These are phyloP conservation scores for Cottoperca gobio DNA, from an alignment of 2,797 vertebrate genomes.

Conservation along the genomic window DNA sequence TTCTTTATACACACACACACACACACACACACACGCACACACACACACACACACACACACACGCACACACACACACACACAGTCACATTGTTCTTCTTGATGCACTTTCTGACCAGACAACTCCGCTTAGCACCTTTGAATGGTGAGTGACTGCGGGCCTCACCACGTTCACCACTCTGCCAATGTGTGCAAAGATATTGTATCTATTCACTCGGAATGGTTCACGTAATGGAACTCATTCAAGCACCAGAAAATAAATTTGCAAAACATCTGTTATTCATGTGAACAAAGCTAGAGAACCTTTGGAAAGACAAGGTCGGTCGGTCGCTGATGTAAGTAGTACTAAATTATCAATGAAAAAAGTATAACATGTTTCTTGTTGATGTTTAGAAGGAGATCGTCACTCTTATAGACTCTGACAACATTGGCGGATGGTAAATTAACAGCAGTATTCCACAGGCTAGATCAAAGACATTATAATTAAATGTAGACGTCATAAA, in stretches of 20 bases:
- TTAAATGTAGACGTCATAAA: conserved; percentile 42
- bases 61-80: background rate
- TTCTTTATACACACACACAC: background rate
- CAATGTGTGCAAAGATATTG: conserved; percentile 29
- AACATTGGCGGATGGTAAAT: conserved; percentile 8
- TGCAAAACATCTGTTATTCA: too few relatives aligned
- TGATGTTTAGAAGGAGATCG: conserved; percentile 9
- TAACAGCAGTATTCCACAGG: conserved; percentile 19
- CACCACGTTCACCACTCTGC: background rate
- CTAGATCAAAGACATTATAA: conserved; percentile 23
- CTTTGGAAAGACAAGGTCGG: background rate
- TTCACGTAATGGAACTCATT: conserved; percentile 16
- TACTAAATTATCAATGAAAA: background rate
- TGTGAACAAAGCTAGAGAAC: background rate
- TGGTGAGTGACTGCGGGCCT: conserved; percentile 25
- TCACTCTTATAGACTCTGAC: conserved; percentile 14
- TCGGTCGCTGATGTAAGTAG: background rate
- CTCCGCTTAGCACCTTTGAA: conserved; percentile 51
- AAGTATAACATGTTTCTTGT: background rate
- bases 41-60: too few relatives aligned
- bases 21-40: background rate
- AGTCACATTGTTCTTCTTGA: background rate
- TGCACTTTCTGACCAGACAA: conserved; percentile 22
- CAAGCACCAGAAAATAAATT: background rate
- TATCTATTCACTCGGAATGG: conserved; percentile 26